phyloP scores from a whole-genome alignment of 2,888 invertebrate genomes.

The Synergus laeviventris region DNA sequence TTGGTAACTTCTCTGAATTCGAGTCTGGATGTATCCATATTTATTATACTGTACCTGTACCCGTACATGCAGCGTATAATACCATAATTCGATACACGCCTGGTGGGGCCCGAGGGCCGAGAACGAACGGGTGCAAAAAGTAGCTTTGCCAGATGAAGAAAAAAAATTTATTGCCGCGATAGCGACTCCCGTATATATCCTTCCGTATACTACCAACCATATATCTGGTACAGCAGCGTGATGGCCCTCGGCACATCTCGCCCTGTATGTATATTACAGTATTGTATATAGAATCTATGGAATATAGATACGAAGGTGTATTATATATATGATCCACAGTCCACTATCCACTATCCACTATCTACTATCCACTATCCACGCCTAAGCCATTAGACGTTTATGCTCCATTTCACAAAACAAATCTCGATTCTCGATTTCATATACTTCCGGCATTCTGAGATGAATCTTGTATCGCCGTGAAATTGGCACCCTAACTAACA shows the following conservation, averaged over 20 bases:
- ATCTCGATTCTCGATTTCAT: neutral
- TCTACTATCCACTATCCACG: slow-evolving; percentile 3
- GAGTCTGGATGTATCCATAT: slow-evolving; percentile 29
- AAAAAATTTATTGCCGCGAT: slow-evolving; percentile 69
- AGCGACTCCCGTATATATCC: slow-evolving; percentile 66
- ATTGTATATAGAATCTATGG: neutral
- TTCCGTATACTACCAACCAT: slow-evolving; percentile 60
- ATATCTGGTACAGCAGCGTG: slow-evolving; percentile 35
- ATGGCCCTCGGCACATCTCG: slow-evolving; percentile 51
- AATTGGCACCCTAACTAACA: too few species aligned
- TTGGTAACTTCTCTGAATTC: slow-evolving; percentile 4
- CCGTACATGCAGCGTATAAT: slow-evolving; percentile 38
- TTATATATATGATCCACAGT: too few species aligned
- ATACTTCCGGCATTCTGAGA: neutral
- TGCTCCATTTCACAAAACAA: neutral
- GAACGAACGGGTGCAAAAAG: slow-evolving; percentile 61
- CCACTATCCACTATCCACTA: slow-evolving; percentile 8
- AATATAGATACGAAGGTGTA: slow-evolving; percentile 8
- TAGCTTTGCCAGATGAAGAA: slow-evolving; percentile 51
- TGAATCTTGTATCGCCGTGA: neutral
- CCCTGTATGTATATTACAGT: slow-evolving; percentile 29
- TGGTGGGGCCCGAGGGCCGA: slow-evolving; percentile 46
- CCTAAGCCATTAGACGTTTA: slow-evolving; percentile 3
- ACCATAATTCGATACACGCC: slow-evolving; percentile 40
- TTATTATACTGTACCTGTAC: slow-evolving; percentile 31